Evolutionary conservation across 2,113 vertebrate species (phyloP).

Genomic region (Clarias magur): DNA sequence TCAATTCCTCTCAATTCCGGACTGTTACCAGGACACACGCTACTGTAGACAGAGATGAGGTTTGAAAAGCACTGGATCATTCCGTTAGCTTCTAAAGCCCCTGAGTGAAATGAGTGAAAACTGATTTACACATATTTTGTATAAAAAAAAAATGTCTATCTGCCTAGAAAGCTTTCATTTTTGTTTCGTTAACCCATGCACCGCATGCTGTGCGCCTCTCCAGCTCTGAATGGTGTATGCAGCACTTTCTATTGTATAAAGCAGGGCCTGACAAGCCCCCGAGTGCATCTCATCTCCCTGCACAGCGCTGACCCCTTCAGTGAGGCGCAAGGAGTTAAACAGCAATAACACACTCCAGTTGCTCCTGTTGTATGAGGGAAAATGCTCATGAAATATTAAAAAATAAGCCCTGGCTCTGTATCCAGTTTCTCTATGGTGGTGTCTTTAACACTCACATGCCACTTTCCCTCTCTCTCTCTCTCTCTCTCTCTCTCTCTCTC

Average conservation of each 20-base stretch:
- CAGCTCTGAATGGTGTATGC: not conserved
- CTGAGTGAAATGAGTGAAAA: not conserved
- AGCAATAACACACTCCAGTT: slow-evolving; percentile 61
- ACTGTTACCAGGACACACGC: not conserved
- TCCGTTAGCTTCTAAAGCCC: not conserved
- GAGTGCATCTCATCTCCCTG: slow-evolving; percentile 25
- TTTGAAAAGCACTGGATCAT: not conserved
- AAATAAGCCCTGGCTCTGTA: slow-evolving; percentile 50
- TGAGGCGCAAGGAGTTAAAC: slow-evolving; percentile 50
- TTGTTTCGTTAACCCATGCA: not conserved
- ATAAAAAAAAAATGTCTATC: not conserved
- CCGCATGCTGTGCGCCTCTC: not conserved
- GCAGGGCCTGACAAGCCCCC: not conserved
- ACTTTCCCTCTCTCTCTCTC: too few relatives aligned
- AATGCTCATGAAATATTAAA: slow-evolving; percentile 74
- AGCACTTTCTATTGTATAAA: not conserved
- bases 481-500: too few relatives aligned
- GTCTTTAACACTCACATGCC: slow-evolving; percentile 57
- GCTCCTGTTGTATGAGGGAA: slow-evolving; percentile 45
- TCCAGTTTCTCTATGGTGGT: slow-evolving; percentile 49
- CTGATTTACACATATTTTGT: not conserved
- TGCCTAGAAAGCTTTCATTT: not conserved
- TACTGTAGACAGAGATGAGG: not conserved
- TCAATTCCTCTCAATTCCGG: not conserved
- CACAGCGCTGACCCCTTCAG: slow-evolving; percentile 57